Evolutionary conservation across 2,113 vertebrate species (phyloP).

Genomic region (Cephalopterus ornatus): DNA sequence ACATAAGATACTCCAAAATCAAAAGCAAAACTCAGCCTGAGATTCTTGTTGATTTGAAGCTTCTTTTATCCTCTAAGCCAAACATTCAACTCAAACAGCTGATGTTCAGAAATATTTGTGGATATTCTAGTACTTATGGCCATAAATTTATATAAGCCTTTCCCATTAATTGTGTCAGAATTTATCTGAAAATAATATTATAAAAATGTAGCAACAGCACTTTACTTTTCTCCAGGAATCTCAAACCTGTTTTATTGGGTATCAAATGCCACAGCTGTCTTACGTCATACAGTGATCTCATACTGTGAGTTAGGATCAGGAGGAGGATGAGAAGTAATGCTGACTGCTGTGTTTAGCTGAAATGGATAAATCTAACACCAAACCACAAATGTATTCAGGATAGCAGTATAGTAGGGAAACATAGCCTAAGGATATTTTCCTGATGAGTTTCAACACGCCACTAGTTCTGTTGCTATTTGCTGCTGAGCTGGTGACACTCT

Average conservation of each 20-base stretch:
- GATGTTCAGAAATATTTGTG: background rate
- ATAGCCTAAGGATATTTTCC: constrained; percentile 37
- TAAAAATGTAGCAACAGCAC: background rate
- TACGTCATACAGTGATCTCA: background rate
- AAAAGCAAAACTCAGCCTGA: background rate
- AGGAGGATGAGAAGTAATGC: background rate
- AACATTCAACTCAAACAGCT: background rate
- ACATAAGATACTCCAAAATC: background rate
- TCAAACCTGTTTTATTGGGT: background rate
- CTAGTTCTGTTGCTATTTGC: constrained; percentile 1
- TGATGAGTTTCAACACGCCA: background rate
- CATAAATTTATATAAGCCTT: background rate
- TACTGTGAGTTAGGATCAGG: background rate
- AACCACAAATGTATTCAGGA: background rate
- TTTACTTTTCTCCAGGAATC: background rate
- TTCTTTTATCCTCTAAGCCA: background rate
- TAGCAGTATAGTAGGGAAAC: background rate
- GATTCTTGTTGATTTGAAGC: background rate
- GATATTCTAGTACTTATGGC: background rate
- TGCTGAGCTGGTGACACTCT: background rate
- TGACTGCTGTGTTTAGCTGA: background rate
- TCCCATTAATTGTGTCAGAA: background rate
- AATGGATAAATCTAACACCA: background rate
- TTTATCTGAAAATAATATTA: background rate
- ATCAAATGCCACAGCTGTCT: background rate